Evolutionary conservation across 2,888 invertebrate genomes (phyloP).

Genomic region (Sphaerophoria rueppellii): DNA sequence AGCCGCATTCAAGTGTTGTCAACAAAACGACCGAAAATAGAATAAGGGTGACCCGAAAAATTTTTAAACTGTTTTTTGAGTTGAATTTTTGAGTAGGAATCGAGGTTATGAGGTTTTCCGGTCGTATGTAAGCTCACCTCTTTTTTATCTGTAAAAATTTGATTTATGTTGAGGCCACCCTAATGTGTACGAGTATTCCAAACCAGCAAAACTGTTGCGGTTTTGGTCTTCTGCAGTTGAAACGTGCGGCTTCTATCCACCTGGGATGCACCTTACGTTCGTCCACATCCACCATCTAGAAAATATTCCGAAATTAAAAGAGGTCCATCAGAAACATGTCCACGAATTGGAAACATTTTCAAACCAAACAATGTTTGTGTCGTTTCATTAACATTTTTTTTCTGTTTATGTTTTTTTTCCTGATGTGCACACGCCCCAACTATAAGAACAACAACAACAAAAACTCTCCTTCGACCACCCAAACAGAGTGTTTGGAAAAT

Average conservation of each 20-base stretch:
- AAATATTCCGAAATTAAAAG: conserved; percentile 63
- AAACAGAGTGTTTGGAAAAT: conserved; percentile 46
- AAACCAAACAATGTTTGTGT: conserved; percentile 59
- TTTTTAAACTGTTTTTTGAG: too few species aligned
- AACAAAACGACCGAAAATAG: conserved; percentile 23
- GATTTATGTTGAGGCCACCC: too few species aligned
- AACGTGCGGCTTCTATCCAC: conserved; percentile 50
- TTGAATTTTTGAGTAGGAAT: too few species aligned
- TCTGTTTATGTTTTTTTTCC: background rate
- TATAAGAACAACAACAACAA: background rate
- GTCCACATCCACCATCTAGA: conserved; percentile 29
- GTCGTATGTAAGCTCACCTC: too few species aligned
- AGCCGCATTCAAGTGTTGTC: conserved; percentile 71
- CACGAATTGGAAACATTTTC: conserved; percentile 72
- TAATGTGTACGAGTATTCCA: too few species aligned
- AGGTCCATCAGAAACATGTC: conserved; percentile 64
- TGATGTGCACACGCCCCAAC: conserved; percentile 13
- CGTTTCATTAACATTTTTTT: conserved; percentile 5
- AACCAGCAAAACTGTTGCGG: conserved; percentile 5
- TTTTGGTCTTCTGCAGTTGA: conserved; percentile 47
- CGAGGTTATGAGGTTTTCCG: too few species aligned
- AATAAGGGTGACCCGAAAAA: too few species aligned
- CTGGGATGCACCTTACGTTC: too few species aligned
- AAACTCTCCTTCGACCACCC: conserved; percentile 55
- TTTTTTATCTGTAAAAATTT: too few species aligned